Evolutionary conservation across 2,888 invertebrate genomes (phyloP).

Genomic region (Cyclophora albipunctata): DNA sequence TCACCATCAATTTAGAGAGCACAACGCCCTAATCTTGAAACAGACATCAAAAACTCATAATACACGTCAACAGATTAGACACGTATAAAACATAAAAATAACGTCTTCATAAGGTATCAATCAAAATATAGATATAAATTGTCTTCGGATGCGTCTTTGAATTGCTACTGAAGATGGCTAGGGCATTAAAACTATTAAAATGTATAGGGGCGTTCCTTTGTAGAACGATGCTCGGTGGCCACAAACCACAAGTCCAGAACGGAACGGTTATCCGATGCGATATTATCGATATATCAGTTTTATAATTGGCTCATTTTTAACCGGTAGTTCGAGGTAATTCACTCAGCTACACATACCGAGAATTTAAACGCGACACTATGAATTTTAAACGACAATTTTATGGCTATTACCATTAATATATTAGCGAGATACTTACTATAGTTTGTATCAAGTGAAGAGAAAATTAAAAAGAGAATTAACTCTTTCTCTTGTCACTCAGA

Average conservation of each 20-base stretch:
- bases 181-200: constrained; percentile 67
- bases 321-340: constrained; percentile 14
- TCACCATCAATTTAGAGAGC: too few species aligned
- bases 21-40: too few species aligned
- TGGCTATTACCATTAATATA: too few species aligned
- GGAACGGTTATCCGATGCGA: constrained; percentile 43
- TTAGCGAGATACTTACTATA: too few species aligned
- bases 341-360: constrained; percentile 7
- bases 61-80: constrained; percentile 7
- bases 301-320: constrained; percentile 38
- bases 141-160: constrained; percentile 6
- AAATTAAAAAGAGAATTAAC: too few species aligned
- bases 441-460: too few species aligned
- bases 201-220: constrained; percentile 49
- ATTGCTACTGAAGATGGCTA: constrained; percentile 35
- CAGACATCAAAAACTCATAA: too few species aligned
- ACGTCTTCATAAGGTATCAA: constrained; percentile 17
- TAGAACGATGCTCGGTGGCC: constrained; percentile 53
- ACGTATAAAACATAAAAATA: constrained; percentile 13
- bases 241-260: constrained; percentile 70
- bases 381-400: neutral
- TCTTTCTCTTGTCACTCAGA: too few species aligned
- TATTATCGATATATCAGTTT: constrained; percentile 42
- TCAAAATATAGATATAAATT: constrained; percentile 11
- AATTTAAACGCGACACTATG: constrained; percentile 4